Evolutionary conservation across 1,140 invertebrate species (phyloP).

Genomic region (Holotrichia oblita): DNA sequence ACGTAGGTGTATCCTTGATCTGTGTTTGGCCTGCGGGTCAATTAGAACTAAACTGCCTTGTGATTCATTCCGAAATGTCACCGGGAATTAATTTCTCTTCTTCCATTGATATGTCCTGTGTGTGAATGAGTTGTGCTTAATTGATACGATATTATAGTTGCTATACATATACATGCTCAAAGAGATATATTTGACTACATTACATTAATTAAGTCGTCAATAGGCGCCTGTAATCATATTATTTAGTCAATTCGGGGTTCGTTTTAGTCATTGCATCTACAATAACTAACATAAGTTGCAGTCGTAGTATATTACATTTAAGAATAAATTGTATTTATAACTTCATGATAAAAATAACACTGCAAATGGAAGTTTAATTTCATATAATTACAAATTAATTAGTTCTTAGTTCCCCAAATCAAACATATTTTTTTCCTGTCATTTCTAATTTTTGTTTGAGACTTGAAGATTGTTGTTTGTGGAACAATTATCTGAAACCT

Average conservation of each 20-base stretch:
- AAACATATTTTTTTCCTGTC: too few species aligned
- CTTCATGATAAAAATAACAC: too few species aligned
- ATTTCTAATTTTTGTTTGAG: too few species aligned
- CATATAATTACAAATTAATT: too few species aligned
- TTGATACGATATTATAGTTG: constrained; percentile 7
- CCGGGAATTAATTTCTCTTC: constrained; percentile 29
- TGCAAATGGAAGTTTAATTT: too few species aligned
- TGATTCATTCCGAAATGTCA: constrained; percentile 39
- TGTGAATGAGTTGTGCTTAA: constrained; percentile 19
- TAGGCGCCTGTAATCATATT: constrained; percentile 17
- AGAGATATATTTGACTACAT: background rate
- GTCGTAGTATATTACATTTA: too few species aligned
- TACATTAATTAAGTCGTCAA: background rate
- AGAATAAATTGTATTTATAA: too few species aligned
- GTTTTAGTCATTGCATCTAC: too few species aligned
- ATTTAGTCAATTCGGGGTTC: background rate
- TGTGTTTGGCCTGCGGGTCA: constrained; percentile 45
- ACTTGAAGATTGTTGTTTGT: too few species aligned
- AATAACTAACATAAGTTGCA: too few species aligned
- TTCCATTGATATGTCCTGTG: constrained; percentile 7
- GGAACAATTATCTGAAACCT: too few species aligned
- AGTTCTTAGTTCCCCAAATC: too few species aligned
- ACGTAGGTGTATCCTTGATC: constrained; percentile 44
- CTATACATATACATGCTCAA: background rate
- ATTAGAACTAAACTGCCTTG: constrained; percentile 42